phyloP scores from a whole-genome alignment of 2,113 vertebrate species.

The Oryzias javanicus region DNA sequence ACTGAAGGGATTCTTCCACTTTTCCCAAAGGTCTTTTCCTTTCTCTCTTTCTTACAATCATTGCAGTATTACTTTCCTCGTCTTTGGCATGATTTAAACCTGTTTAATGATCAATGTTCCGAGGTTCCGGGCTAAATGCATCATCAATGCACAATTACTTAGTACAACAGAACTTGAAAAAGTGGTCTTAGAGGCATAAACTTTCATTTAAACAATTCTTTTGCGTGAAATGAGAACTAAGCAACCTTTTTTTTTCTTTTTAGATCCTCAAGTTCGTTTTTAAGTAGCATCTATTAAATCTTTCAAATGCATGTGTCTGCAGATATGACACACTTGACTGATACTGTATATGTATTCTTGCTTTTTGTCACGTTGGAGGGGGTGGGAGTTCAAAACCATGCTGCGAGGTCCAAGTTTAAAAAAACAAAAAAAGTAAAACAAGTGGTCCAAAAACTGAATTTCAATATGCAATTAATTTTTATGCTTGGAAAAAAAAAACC shows the following conservation, averaged over 20 bases:
- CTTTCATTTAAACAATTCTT: slow-evolving; percentile 26
- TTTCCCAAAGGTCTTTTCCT: slow-evolving; percentile 41
- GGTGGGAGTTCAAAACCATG: slow-evolving; percentile 6
- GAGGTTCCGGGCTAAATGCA: slow-evolving; percentile 37
- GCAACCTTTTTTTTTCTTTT: slow-evolving; percentile 13
- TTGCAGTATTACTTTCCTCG: slow-evolving; percentile 47
- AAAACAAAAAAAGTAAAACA: slow-evolving; percentile 24
- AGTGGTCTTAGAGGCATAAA: slow-evolving; percentile 13
- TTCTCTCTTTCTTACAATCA: slow-evolving; percentile 37
- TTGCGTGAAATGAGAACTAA: slow-evolving; percentile 15
- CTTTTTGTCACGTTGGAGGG: slow-evolving; percentile 10
- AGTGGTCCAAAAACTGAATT: slow-evolving; percentile 58
- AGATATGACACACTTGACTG: slow-evolving; percentile 31
- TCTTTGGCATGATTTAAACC: slow-evolving; percentile 58
- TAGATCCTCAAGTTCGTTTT: slow-evolving; percentile 32
- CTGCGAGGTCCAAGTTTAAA: slow-evolving; percentile 41
- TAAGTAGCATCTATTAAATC: slow-evolving; percentile 49
- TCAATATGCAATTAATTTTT: slow-evolving; percentile 65
- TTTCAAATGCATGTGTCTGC: slow-evolving; percentile 46
- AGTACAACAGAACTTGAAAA: slow-evolving; percentile 33
- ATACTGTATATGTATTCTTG: slow-evolving; percentile 29
- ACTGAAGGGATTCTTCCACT: slow-evolving; percentile 14
- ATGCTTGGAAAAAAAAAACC: slow-evolving; percentile 49
- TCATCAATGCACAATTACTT: slow-evolving; percentile 64
- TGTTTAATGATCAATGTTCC: slow-evolving; percentile 54